Conservation (phyloP, 2,888 invertebrate genomes). For the Eucriotettix oculatus region DNA sequence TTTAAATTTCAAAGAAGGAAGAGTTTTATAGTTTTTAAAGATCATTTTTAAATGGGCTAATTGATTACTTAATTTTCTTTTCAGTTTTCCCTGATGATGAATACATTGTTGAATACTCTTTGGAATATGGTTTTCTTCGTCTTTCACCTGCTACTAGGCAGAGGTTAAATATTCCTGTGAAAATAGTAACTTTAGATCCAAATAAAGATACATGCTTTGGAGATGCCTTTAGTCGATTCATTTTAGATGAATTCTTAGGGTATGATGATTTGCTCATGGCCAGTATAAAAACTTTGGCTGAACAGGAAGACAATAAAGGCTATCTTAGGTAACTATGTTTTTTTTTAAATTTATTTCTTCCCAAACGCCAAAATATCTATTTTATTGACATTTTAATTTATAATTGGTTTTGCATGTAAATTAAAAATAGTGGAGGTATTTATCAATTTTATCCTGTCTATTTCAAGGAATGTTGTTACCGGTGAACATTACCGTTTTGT, state of each 20-base stretch:
- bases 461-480: conserved; percentile 81
- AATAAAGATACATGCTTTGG: conserved; percentile 83
- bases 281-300: conserved; percentile 86
- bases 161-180: conserved; percentile 79
- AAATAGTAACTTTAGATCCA: conserved; percentile 76
- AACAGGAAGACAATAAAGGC: conserved; percentile 92
- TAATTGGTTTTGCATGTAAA: background rate
- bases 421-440: background rate
- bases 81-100: conserved; percentile 63
- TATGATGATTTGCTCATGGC: conserved; percentile 96
- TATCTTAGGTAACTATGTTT: conserved; percentile 49
- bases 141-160: conserved; percentile 74
- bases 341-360: no score
- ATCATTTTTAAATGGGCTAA: background rate
- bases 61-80: background rate
- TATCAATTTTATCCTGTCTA: conserved; percentile 10
- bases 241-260: conserved; percentile 85
- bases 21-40: background rate
- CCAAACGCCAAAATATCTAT: no score
- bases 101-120: conserved; percentile 93
- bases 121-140: conserved; percentile 91
- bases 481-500: conserved; percentile 98
- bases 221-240: conserved; percentile 72
- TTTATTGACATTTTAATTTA: background rate
- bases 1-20: no score